Percentiles rank a stretch among this genome's conserved stretches.
phyloP scores from a whole-genome alignment of 2,888 invertebrate genomes.

The Tipula lateralis region DNA sequence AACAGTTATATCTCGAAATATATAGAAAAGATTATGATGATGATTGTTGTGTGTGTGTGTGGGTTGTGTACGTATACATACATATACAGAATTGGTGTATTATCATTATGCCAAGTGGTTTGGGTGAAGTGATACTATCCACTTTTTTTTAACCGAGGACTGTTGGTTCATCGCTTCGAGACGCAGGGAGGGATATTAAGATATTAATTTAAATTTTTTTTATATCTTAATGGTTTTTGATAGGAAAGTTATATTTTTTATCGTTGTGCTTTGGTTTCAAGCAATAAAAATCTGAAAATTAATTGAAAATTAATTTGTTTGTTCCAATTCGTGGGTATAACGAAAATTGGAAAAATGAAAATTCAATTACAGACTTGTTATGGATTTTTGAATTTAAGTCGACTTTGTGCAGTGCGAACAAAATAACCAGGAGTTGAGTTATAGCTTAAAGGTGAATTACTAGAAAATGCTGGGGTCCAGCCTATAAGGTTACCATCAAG shows the following conservation, averaged over 20 bases:
- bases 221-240: constrained; percentile 12
- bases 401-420: no score
- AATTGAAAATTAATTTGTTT: not conserved
- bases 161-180: not conserved
- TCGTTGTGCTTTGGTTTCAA: not conserved
- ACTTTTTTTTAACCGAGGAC: not conserved
- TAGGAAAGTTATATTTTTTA: not conserved
- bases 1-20: not conserved
- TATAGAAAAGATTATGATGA: constrained; percentile 24
- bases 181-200: not conserved
- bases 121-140: not conserved
- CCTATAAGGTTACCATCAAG: no score
- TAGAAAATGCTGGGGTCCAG: no score
- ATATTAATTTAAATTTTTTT: constrained; percentile 14
- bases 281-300: constrained; percentile 19
- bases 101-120: not conserved
- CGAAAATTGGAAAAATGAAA: not conserved
- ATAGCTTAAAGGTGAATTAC: no score
- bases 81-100: not conserved
- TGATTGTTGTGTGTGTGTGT: not conserved
- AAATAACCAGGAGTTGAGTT: no score
- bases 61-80: not conserved
- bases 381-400: not conserved
- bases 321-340: not conserved
- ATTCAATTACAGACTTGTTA: not conserved